Percentiles rank a stretch among this genome's conserved stretches.
phyloP scores from a whole-genome alignment of 2,113 vertebrate genomes.

The Stercorarius parasiticus region DNA sequence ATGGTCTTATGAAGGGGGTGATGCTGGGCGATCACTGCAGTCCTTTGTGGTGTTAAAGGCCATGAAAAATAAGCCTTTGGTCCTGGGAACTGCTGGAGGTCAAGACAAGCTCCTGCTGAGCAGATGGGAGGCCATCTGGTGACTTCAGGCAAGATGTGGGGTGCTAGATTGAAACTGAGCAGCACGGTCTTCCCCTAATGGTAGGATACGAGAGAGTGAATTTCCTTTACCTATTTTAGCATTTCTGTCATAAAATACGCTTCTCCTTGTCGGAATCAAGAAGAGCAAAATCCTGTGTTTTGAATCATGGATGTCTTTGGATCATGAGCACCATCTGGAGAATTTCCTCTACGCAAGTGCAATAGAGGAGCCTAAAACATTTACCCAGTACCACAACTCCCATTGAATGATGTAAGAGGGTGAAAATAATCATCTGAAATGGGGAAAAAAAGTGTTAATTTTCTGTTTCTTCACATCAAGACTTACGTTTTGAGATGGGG shows the following conservation, averaged over 20 bases:
- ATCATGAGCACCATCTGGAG: not conserved
- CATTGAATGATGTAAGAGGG: not conserved
- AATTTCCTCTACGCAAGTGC: not conserved
- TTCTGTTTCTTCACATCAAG: not conserved
- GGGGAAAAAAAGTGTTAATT: fast-evolving
- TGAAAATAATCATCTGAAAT: fast-evolving
- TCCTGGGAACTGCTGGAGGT: not conserved
- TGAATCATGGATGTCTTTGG: not conserved
- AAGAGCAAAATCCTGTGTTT: fast-evolving
- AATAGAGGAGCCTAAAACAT: fast-evolving
- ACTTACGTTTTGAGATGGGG: not conserved
- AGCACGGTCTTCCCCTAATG: fast-evolving
- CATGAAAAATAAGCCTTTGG: not conserved
- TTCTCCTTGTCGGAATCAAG: not conserved
- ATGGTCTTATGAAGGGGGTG: not conserved
- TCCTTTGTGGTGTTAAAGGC: not conserved
- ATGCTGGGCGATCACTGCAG: not conserved
- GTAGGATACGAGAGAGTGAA: fast-evolving
- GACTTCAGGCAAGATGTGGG: not conserved
- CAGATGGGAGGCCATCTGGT: not conserved
- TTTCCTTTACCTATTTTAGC: fast-evolving
- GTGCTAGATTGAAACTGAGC: fast-evolving
- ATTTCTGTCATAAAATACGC: not conserved
- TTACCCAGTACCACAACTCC: not conserved
- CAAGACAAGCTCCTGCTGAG: not conserved